A percentile compares a stretch with the other conserved stretches of the same genome.
These are phyloP conservation scores for Drosophila baimaii DNA, from an alignment of 1,140 invertebrate species.

Conservation along the genomic window DNA sequence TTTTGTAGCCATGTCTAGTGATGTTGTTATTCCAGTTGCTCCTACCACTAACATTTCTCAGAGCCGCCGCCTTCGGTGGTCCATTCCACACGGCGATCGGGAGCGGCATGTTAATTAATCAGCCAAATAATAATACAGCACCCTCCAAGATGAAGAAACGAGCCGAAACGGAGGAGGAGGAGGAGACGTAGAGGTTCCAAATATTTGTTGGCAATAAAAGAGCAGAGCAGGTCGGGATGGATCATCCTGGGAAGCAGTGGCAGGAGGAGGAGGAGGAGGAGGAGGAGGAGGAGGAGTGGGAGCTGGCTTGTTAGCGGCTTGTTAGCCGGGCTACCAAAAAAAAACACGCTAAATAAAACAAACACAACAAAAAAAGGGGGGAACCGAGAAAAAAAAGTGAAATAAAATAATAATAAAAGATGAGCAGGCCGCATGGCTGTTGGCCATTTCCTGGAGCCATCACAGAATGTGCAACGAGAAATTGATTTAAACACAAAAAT, in stretches of 20 bases:
- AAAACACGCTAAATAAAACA: slow-evolving; percentile 39
- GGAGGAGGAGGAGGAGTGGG: slow-evolving; percentile 40
- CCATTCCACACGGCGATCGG: slow-evolving; percentile 35
- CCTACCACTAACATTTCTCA: slow-evolving; percentile 17
- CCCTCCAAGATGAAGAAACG: slow-evolving; percentile 44
- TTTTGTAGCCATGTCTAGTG: slow-evolving; percentile 23
- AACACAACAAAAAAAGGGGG: slow-evolving; percentile 13
- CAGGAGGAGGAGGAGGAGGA: not conserved
- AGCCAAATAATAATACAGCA: slow-evolving; percentile 74
- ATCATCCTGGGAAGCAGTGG: slow-evolving; percentile 44
- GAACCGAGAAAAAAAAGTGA: slow-evolving; percentile 28
- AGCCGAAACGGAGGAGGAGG: slow-evolving; percentile 48
- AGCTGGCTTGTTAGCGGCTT: slow-evolving; percentile 73
- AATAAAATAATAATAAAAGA: slow-evolving; percentile 62
- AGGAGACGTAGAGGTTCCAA: slow-evolving; percentile 49
- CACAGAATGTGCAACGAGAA: slow-evolving; percentile 47
- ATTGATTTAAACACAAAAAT: slow-evolving; percentile 64
- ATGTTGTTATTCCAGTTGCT: slow-evolving; percentile 17
- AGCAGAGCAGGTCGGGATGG: slow-evolving; percentile 58
- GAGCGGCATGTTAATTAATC: slow-evolving; percentile 77
- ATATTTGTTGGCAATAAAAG: slow-evolving; percentile 75
- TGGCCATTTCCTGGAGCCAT: slow-evolving; percentile 78
- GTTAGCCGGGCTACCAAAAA: slow-evolving; percentile 67
- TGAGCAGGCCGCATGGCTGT: slow-evolving; percentile 72
- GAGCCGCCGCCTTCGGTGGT: slow-evolving; percentile 63